Conservation (phyloP, 2,113 vertebrate genomes). For the Melanerpes formicivorus region DNA sequence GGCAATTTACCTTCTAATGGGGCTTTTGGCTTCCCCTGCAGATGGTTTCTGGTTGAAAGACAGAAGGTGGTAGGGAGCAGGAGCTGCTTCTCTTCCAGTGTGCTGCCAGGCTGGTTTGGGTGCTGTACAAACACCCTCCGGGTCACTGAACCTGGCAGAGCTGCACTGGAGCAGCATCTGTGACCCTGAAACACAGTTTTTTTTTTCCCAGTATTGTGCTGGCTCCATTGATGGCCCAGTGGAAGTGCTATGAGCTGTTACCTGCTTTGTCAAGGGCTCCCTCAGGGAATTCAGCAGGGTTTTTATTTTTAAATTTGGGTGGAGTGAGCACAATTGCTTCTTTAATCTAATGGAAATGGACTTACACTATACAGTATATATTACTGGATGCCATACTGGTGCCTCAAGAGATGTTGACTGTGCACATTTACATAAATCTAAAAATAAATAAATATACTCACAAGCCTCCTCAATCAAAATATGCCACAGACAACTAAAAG, state of each 20-base stretch:
- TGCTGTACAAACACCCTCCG: rapidly evolving
- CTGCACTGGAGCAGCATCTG: rapidly evolving
- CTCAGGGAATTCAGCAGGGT: not conserved
- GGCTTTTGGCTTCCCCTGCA: not conserved
- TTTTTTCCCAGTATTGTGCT: rapidly evolving
- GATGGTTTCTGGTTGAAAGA: not conserved
- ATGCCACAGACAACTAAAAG: conserved; percentile 80
- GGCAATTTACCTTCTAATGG: not conserved
- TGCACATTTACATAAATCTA: conserved; percentile 65
- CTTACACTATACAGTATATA: rapidly evolving
- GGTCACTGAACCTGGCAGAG: not conserved
- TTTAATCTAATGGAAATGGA: not conserved
- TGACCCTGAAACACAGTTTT: not conserved
- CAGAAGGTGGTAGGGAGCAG: not conserved
- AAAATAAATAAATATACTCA: conserved; percentile 71
- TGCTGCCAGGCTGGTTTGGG: not conserved
- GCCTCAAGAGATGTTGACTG: conserved; percentile 49
- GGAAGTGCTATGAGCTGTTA: not conserved
- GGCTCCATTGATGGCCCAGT: rapidly evolving
- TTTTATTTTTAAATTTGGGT: not conserved
- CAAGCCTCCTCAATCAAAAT: conserved; percentile 81
- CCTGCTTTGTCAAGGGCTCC: not conserved
- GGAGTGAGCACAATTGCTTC: not conserved
- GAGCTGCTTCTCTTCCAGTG: not conserved
- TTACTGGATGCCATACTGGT: not conserved